phyloP scores from a whole-genome alignment of 2,888 invertebrate species.

The Argyresthia goedartella region DNA sequence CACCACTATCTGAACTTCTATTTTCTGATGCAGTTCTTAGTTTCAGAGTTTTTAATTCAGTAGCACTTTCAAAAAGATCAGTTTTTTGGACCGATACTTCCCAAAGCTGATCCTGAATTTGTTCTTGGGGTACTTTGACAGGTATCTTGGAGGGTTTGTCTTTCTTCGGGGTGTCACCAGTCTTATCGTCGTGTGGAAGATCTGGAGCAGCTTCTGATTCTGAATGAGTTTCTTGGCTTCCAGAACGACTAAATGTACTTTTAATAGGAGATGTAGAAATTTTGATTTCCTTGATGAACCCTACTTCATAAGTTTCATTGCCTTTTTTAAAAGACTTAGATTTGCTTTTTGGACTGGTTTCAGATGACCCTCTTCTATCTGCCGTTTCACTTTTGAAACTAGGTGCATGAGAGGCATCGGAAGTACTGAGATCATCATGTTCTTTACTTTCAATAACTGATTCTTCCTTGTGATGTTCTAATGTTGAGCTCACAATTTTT shows the following conservation, averaged over 20 bases:
- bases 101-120: slow-evolving; percentile 59
- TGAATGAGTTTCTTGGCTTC: slow-evolving; percentile 69
- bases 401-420: slow-evolving; percentile 58
- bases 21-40: slow-evolving; percentile 22
- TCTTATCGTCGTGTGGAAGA: slow-evolving; percentile 55
- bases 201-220: slow-evolving; percentile 68
- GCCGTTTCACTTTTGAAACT: slow-evolving; percentile 56
- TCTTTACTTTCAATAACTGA: slow-evolving; percentile 64
- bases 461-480: slow-evolving; percentile 60
- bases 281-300: slow-evolving; percentile 68
- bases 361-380: slow-evolving; percentile 48
- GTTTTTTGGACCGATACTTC: slow-evolving; percentile 54
- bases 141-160: slow-evolving; percentile 48
- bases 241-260: slow-evolving; percentile 62
- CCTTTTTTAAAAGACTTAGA: slow-evolving; percentile 63
- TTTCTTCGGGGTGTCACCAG: slow-evolving; percentile 47
- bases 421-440: slow-evolving; percentile 52
- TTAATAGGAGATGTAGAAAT: slow-evolving; percentile 62
- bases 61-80: slow-evolving; percentile 45
- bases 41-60: slow-evolving; percentile 32
- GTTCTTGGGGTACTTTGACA: slow-evolving; percentile 52
- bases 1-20: slow-evolving; percentile 30
- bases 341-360: slow-evolving; percentile 55
- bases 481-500: slow-evolving; percentile 55
- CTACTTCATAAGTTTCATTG: slow-evolving; percentile 61